Percentiles rank a stretch among this genome's conserved stretches.
These are phyloP conservation scores for Epinotia ramella DNA, from an alignment of 2,888 invertebrate genomes.

Conservation along the genomic window DNA sequence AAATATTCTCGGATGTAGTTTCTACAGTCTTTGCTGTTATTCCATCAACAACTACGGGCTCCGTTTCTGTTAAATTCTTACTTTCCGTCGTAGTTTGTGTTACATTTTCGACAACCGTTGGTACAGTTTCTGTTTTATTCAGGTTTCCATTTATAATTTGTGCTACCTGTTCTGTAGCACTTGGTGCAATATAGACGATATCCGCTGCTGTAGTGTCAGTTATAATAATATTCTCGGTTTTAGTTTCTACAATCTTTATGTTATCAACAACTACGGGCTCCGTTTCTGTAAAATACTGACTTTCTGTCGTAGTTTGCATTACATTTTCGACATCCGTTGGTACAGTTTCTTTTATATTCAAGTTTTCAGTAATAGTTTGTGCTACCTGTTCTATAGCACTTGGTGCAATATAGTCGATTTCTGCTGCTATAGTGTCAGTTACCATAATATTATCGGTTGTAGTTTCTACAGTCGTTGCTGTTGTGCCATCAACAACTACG, in stretches of 20 bases:
- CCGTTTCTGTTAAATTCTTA: background rate
- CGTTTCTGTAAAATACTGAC: background rate
- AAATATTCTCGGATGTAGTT: background rate
- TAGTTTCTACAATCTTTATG: background rate
- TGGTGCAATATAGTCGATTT: background rate
- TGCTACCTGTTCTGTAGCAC: slow-evolving; percentile 1
- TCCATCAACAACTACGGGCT: background rate
- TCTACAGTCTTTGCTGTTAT: background rate
- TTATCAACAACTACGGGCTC: background rate
- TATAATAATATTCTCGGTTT: background rate
- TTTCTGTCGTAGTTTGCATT: background rate
- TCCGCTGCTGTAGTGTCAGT: background rate
- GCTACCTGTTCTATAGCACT: background rate
- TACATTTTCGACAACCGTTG: background rate
- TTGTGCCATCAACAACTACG: background rate
- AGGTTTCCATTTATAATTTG: background rate
- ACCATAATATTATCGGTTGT: background rate
- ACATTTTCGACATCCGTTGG: background rate
- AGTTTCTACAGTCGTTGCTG: background rate
- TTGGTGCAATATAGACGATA: background rate
- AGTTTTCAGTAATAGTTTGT: background rate
- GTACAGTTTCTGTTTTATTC: background rate
- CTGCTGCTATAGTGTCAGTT: background rate
- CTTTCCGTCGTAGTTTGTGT: background rate
- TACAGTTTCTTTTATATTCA: slow-evolving; percentile 1